Base-by-base conservation (phyloP, 2,888 invertebrate species). In the Sepiola atlantica region DNA sequence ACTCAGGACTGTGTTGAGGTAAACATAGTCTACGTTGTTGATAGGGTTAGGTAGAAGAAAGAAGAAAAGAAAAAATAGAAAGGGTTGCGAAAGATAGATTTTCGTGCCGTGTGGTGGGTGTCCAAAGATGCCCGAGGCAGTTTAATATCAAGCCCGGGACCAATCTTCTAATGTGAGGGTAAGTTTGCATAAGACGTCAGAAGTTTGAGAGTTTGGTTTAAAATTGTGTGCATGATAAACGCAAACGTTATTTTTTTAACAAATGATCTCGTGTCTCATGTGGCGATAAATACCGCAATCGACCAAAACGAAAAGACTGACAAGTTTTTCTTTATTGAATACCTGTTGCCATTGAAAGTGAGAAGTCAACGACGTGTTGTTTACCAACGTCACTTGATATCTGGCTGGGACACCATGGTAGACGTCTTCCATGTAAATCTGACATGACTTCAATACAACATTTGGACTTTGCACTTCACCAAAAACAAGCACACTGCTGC, bases 391-490 rank as follows among this genome's bases (percentile, higher is more conserved):
- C 45, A 97, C 96, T 28, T 95, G 95, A 94, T 96, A 96, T 90
- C 95, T 94, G 55, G 96, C 95, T 14, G 97, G 96, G 14, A 97
- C 97, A 55, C 96, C 96, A 24, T 96, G 95, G 95, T 96, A 97
- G 14, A 97, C 96, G 90, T 96, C 96, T 2, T 96, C 95, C 95
- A 97, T 95, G n/a, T 94, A 94, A 16, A 97, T 94, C 61, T 96
- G 95, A 96, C 96, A 96, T 21, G 96, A 95, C 91, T 96, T 94
- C 35, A 97, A 95, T 94, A 97, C 97, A 0, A 96, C 97, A 55
- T 96, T 94, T 0, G 97, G 97, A 2, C 95, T 95, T 96, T 97
- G 97, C 14, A 97, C 97, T 95, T 97, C 97, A 14, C 95, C 97
- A 94, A 94, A 95, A 35, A 95, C 96, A 18, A 95, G 95, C 61